These are phyloP conservation scores for Urocyon cinereoargenteus DNA, from an alignment of 2,797 vertebrate species.

Conservation along the genomic window DNA sequence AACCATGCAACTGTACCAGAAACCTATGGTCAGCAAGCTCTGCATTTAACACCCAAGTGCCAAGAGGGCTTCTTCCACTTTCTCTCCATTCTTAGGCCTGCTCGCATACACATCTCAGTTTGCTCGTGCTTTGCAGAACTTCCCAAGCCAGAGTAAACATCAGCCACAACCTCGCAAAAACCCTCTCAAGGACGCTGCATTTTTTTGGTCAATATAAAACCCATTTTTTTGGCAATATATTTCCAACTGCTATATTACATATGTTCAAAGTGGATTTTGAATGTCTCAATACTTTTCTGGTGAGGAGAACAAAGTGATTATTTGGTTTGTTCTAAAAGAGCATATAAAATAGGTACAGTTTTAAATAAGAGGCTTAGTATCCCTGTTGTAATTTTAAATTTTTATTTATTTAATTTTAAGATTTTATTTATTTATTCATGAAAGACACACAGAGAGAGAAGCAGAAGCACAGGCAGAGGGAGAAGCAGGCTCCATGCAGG, in stretches of 20 bases:
- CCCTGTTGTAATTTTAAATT: background rate
- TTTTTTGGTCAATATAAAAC: background rate
- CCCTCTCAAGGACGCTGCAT: background rate
- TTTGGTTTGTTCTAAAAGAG: constrained; percentile 45
- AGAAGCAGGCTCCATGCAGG: too few relatives aligned
- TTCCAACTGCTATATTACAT: constrained; percentile 2
- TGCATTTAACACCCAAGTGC: background rate
- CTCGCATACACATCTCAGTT: background rate
- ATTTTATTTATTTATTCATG: too few relatives aligned
- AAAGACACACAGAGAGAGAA: too few relatives aligned
- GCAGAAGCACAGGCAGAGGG: too few relatives aligned
- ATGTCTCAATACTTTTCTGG: background rate
- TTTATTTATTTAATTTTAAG: background rate
- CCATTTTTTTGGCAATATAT: background rate
- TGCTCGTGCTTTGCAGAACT: background rate
- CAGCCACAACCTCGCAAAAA: background rate
- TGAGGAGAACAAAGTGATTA: constrained; percentile 13
- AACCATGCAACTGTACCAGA: background rate
- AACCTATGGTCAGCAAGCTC: background rate
- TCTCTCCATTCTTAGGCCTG: background rate
- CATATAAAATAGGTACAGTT: background rate
- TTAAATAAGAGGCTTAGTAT: background rate
- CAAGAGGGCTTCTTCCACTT: background rate
- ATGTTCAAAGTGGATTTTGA: constrained; percentile 22
- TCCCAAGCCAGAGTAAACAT: background rate